A percentile compares a stretch with the other conserved stretches of the same genome.
Conservation (phyloP, 2,113 vertebrate genomes). For the Phrynosoma platyrhinos region DNA sequence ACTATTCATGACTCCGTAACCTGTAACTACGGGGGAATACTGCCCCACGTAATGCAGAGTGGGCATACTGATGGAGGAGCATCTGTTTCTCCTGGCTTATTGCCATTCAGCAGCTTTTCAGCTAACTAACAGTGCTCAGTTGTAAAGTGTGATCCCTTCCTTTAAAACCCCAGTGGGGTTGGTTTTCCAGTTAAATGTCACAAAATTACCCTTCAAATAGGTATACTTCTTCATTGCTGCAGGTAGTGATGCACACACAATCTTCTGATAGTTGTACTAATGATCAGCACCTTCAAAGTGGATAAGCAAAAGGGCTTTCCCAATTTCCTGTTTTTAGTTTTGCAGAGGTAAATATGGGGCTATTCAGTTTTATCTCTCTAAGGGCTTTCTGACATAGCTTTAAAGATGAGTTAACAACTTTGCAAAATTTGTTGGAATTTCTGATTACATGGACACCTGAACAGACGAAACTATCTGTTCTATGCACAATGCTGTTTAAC, state of each 20-base stretch:
- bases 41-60: background rate
- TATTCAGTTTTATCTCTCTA: background rate
- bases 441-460: background rate
- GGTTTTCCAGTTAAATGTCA: background rate
- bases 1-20: conserved; percentile 34
- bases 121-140: background rate
- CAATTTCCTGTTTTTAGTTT: background rate
- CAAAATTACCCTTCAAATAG: background rate
- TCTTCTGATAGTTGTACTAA: conserved; percentile 16
- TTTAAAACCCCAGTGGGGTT: background rate
- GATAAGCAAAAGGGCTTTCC: background rate
- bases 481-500: background rate
- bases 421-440: background rate
- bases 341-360: background rate
- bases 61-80: background rate
- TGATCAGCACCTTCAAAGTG: background rate
- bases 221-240: background rate
- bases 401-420: background rate
- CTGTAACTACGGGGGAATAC: conserved; percentile 37
- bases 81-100: background rate
- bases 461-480: background rate
- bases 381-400: background rate
- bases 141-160: background rate
- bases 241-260: background rate
- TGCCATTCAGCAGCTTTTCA: background rate